A percentile compares a stretch with the other conserved stretches of the same genome.
Evolutionary conservation across 2,888 invertebrate species (phyloP).

Genomic region (Pseudoips prasinana): DNA sequence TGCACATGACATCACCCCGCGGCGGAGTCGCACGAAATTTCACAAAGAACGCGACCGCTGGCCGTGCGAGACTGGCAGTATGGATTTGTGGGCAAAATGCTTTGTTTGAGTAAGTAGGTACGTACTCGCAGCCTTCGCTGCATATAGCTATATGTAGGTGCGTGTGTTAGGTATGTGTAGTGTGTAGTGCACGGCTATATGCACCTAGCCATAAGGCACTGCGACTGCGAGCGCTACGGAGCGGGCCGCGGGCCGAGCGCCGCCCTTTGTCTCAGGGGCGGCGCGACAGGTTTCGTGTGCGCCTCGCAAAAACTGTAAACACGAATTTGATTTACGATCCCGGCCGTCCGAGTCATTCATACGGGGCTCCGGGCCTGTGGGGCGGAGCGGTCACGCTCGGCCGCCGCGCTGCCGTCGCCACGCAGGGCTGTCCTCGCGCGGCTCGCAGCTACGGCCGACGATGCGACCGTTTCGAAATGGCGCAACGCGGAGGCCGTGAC

Average conservation of each 20-base stretch:
- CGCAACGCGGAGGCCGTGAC: conserved; percentile 80
- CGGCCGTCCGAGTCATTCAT: conserved; percentile 58
- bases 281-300: conserved; percentile 64
- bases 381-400: conserved; percentile 74
- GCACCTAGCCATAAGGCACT: conserved; percentile 70
- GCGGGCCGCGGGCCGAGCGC: conserved; percentile 50
- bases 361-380: conserved; percentile 46
- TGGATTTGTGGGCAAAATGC: conserved; percentile 74
- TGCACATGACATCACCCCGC: conserved; percentile 59
- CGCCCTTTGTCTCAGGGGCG: conserved; percentile 66
- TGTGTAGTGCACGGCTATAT: conserved; percentile 57
- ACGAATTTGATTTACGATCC: conserved; percentile 69
- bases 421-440: conserved; percentile 50
- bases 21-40: conserved; percentile 50
- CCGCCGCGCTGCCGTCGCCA: conserved; percentile 70
- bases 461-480: conserved; percentile 73
- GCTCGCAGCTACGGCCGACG: conserved; percentile 50
- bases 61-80: conserved; percentile 54
- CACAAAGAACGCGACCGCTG: conserved; percentile 60
- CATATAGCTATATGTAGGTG: conserved; percentile 61
- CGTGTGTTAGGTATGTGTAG: conserved; percentile 55
- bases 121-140: conserved; percentile 74
- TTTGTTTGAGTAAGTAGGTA: conserved; percentile 77
- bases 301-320: conserved; percentile 75
- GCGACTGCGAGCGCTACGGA: conserved; percentile 48